Percentiles rank a stretch among this genome's conserved stretches.
Conservation (phyloP, 1,140 invertebrate genomes). For the Latrodectus geometricus region DNA sequence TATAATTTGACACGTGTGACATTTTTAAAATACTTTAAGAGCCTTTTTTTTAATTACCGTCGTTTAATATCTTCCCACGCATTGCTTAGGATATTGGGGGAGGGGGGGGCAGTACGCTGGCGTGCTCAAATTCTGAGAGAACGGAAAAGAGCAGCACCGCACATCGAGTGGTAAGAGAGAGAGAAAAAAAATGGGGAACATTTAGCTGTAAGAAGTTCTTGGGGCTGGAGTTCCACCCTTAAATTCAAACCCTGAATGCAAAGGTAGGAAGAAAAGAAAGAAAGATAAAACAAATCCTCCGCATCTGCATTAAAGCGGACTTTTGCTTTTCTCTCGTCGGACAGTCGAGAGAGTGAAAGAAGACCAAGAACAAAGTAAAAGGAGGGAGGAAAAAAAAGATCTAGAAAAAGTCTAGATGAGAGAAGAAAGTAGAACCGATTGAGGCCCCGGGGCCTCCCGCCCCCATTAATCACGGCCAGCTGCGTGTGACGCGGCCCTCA, state of each 20-base stretch:
- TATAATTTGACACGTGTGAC: too few relatives aligned
- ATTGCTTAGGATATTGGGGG: too few relatives aligned
- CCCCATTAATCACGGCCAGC: conserved; percentile 58
- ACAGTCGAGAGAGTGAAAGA: not conserved
- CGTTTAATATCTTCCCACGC: too few relatives aligned
- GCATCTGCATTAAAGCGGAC: conserved; percentile 50
- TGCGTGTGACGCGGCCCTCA: conserved; percentile 58
- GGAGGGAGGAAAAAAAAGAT: not conserved
- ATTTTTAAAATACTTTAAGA: too few relatives aligned
- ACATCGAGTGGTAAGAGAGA: too few relatives aligned
- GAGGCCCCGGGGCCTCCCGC: conserved; percentile 39
- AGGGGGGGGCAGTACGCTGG: too few relatives aligned
- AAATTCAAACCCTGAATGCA: not conserved
- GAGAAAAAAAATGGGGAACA: not conserved
- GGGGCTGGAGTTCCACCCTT: not conserved
- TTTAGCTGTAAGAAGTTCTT: not conserved
- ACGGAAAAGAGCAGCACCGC: too few relatives aligned
- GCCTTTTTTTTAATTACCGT: too few relatives aligned
- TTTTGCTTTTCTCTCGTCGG: not conserved
- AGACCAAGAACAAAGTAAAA: not conserved
- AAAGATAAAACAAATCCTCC: conserved; percentile 14
- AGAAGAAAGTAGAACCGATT: conserved; percentile 30
- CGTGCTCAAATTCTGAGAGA: too few relatives aligned
- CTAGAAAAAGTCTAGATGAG: conserved; percentile 10
- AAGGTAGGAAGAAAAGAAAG: not conserved